Conservation (phyloP, 2,113 vertebrate species). For the Salvelinus namaycush region DNA sequence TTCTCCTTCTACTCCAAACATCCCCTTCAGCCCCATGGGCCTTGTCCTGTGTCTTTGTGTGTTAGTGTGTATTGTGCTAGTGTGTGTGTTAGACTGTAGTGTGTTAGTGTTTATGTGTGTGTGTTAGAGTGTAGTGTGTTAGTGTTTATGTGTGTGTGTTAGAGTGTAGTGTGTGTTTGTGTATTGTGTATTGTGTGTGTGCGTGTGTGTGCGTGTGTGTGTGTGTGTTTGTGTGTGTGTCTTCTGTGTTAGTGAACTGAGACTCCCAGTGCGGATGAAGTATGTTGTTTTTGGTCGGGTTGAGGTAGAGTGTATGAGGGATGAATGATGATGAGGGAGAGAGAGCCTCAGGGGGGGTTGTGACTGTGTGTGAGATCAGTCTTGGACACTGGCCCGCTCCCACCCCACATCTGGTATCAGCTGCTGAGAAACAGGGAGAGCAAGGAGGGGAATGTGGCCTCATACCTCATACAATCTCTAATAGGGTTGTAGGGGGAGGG, state of each 20-base stretch:
- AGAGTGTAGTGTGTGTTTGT: neutral
- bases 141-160: slow-evolving; percentile 1
- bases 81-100: neutral
- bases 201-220: slow-evolving; percentile 1
- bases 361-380: slow-evolving; percentile 33
- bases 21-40: slow-evolving; percentile 33
- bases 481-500: neutral
- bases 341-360: neutral
- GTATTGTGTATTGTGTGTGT: neutral
- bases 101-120: slow-evolving; percentile 4
- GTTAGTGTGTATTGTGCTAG: slow-evolving; percentile 5
- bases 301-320: neutral
- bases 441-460: neutral
- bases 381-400: slow-evolving; percentile 15
- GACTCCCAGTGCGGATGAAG: neutral
- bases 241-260: neutral
- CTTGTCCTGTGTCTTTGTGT: slow-evolving; percentile 42
- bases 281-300: neutral
- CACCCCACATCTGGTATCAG: slow-evolving; percentile 36
- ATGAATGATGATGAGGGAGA: neutral
- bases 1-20: slow-evolving; percentile 52
- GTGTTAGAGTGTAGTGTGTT: neutral
- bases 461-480: slow-evolving; percentile 3
- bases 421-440: no score
- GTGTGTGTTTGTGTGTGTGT: neutral